Percentiles rank a stretch among this genome's conserved stretches.
phyloP scores from a whole-genome alignment of 2,113 vertebrate species.

The Dermatemys mawii region DNA sequence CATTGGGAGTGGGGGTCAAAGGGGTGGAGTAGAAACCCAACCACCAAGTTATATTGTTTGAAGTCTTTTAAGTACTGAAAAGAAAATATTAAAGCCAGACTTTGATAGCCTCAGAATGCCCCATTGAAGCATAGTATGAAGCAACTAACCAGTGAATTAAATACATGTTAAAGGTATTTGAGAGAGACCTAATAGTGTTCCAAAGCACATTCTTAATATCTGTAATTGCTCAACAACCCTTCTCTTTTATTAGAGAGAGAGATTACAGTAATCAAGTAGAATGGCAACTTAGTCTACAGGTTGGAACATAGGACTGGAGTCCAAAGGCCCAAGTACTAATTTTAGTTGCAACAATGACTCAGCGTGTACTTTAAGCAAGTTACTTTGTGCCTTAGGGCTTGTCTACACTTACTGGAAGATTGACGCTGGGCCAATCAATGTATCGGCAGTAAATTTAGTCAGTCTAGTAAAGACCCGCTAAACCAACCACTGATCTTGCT shows the following conservation, averaged over 20 bases:
- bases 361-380: neutral
- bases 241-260: neutral
- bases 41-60: neutral
- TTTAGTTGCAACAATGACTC: neutral
- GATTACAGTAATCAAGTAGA: neutral
- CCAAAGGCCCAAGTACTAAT: neutral
- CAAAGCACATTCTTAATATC: neutral
- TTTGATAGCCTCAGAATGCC: neutral
- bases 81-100: neutral
- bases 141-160: neutral
- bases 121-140: neutral
- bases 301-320: rapidly evolving
- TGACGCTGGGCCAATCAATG: too few relatives aligned
- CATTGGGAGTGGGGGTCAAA: neutral
- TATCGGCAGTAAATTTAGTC: too few relatives aligned
- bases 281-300: neutral
- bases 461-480: too few relatives aligned
- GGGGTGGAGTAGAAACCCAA: neutral
- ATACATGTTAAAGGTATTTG: neutral
- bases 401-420: too few relatives aligned
- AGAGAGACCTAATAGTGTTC: neutral
- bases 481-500: too few relatives aligned
- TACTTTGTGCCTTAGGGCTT: neutral
- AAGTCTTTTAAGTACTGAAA: constrained; percentile 16
- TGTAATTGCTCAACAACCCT: rapidly evolving